Conservation (phyloP, 2,797 vertebrate genomes). For the Okamejei kenojei region DNA sequence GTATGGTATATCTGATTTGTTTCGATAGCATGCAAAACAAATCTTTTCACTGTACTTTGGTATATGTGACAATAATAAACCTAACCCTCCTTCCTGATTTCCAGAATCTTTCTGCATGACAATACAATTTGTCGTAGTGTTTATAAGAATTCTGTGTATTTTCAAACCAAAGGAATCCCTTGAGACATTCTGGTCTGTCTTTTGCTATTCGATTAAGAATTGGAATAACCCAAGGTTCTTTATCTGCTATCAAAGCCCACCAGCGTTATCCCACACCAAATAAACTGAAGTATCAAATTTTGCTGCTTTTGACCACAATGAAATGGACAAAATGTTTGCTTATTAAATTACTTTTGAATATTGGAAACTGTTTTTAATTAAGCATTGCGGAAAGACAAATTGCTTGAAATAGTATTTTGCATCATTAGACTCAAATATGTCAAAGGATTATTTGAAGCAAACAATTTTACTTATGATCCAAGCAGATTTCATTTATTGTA, state of each 20-base stretch:
- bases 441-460: not conserved
- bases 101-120: no score
- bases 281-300: not conserved
- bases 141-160: not conserved
- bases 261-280: not conserved
- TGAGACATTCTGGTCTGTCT: not conserved
- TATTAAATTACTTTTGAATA: not conserved
- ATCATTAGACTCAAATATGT: not conserved
- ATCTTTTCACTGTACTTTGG: no score
- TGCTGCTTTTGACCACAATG: not conserved
- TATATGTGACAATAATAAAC: no score
- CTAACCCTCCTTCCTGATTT: no score
- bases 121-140: no score
- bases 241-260: not conserved
- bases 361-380: not conserved
- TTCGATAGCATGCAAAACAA: no score
- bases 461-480: not conserved
- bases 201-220: not conserved
- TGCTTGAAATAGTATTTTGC: no score
- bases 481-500: not conserved
- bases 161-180: not conserved
- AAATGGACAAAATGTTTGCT: not conserved
- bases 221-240: not conserved
- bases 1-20: no score
- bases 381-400: not conserved